phyloP scores from a whole-genome alignment of 2,113 vertebrate species.

The Hemichromis elongatus region DNA sequence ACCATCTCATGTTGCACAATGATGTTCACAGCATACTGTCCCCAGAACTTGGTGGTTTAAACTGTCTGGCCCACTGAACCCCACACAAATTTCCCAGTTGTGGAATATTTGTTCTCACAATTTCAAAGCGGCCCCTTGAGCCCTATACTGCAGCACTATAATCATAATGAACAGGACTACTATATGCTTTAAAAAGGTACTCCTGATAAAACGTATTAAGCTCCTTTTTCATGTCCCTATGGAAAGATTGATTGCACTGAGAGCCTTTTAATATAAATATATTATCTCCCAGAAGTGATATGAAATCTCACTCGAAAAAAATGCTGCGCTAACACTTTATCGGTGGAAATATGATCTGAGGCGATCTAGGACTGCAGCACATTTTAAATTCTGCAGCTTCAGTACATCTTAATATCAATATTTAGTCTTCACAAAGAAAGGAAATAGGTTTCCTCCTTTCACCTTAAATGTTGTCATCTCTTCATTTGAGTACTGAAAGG shows the following conservation, averaged over 20 bases:
- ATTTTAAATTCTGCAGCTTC: slow-evolving; percentile 32
- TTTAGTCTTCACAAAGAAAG: background rate
- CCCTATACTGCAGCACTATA: slow-evolving; percentile 31
- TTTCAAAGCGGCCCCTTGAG: slow-evolving; percentile 63
- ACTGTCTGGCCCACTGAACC: slow-evolving; percentile 10
- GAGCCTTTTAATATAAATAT: slow-evolving; percentile 63
- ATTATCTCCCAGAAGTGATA: slow-evolving; percentile 60
- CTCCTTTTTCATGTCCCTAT: slow-evolving; percentile 42
- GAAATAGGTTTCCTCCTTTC: background rate
- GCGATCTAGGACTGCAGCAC: slow-evolving; percentile 32
- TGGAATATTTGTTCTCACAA: slow-evolving; percentile 59
- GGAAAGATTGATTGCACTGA: slow-evolving; percentile 66
- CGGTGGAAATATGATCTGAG: slow-evolving; percentile 55
- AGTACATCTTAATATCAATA: slow-evolving; percentile 13
- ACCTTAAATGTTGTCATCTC: slow-evolving; percentile 3
- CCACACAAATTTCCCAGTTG: slow-evolving; percentile 36
- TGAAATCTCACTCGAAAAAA: slow-evolving; percentile 57
- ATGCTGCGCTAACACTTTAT: slow-evolving; percentile 50
- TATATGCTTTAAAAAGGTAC: slow-evolving; percentile 23
- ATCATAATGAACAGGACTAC: slow-evolving; percentile 40
- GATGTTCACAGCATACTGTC: slow-evolving; percentile 40
- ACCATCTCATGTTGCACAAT: slow-evolving; percentile 60
- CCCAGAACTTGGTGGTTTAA: slow-evolving; percentile 20
- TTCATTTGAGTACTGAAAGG: background rate
- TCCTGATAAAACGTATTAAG: slow-evolving; percentile 50